A percentile compares a stretch with the other conserved stretches of the same genome.
These are phyloP conservation scores for Ciconia boyciana DNA, from an alignment of 2,113 vertebrate genomes.

Conservation along the genomic window DNA sequence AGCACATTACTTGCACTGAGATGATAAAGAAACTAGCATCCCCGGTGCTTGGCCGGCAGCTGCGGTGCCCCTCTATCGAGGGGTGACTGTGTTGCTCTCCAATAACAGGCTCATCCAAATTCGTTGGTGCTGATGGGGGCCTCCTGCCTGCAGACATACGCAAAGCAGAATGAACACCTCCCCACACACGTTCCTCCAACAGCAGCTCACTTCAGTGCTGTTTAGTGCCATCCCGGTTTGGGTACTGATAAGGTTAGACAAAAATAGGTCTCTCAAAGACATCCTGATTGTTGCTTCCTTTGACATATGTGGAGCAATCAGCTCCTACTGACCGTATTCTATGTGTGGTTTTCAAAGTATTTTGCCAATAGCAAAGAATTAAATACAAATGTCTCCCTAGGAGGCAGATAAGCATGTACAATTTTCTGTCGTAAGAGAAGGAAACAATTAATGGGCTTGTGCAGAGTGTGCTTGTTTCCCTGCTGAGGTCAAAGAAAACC, in stretches of 20 bases:
- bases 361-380: not conserved
- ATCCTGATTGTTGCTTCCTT: not conserved
- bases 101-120: not conserved
- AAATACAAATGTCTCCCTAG: not conserved
- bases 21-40: not conserved
- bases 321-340: not conserved
- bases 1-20: not conserved
- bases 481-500: not conserved
- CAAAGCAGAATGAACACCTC: not conserved
- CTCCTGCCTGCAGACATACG: not conserved
- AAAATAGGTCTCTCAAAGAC: not conserved
- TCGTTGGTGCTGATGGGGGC: not conserved
- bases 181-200: fast-evolving
- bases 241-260: not conserved
- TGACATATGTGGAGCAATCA: fast-evolving
- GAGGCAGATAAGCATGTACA: not conserved
- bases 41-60: not conserved
- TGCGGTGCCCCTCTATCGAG: fast-evolving
- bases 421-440: not conserved
- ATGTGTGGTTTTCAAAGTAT: not conserved
- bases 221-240: not conserved
- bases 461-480: not conserved
- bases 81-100: not conserved
- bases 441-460: not conserved
- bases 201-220: not conserved